A percentile compares a stretch with the other conserved stretches of the same genome.
Evolutionary conservation across 2,113 vertebrate species (phyloP).

Genomic region (Petroica traversi): DNA sequence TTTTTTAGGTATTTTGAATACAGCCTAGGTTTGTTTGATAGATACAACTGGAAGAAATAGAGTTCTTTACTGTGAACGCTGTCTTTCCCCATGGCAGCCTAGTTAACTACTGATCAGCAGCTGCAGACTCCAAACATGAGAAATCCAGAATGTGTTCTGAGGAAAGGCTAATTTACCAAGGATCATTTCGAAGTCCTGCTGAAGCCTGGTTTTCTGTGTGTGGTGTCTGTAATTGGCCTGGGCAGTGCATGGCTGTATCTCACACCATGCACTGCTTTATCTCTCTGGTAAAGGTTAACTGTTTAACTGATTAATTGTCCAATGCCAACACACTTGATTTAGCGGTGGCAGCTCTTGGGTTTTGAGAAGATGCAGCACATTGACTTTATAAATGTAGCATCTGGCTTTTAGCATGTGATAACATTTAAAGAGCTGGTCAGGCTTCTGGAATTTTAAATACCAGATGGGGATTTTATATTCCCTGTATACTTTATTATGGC

Average conservation of each 20-base stretch:
- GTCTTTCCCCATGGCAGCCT: not conserved
- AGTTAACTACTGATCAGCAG: not conserved
- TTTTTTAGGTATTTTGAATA: not conserved
- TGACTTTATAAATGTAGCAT: slow-evolving; percentile 8
- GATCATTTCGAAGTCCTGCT: not conserved
- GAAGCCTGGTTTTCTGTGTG: not conserved
- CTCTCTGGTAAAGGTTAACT: not conserved
- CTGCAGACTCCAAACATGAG: not conserved
- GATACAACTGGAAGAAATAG: not conserved
- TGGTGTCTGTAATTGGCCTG: not conserved
- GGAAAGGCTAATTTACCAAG: not conserved
- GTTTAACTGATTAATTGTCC: slow-evolving; percentile 20
- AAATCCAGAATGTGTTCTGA: not conserved
- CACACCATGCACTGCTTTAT: not conserved
- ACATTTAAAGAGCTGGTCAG: not conserved
- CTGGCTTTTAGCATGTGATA: not conserved
- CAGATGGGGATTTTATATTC: not conserved
- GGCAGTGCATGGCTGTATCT: not conserved
- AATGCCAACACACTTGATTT: not conserved
- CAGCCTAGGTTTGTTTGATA: not conserved
- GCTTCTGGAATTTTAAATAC: slow-evolving; percentile 14
- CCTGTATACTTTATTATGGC: not conserved
- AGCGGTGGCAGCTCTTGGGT: not conserved
- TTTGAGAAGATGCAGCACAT: not conserved
- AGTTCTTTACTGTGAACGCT: not conserved